Base-by-base conservation (phyloP, 2,797 vertebrate genomes). In the Lutjanus argentimaculatus region DNA sequence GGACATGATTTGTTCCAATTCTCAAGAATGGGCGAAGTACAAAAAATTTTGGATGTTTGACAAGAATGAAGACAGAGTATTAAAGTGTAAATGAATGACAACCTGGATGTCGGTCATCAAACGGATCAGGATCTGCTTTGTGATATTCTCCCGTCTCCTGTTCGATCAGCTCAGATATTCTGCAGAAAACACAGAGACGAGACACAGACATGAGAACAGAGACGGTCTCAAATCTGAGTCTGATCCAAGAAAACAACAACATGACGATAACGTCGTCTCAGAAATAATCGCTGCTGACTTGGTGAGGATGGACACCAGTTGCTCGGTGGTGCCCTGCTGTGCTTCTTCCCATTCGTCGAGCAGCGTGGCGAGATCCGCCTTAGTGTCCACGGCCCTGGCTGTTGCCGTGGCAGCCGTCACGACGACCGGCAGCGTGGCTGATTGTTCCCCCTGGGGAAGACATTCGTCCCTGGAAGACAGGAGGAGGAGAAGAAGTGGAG, bases 91-190 rank as follows among this genome's bases (percentile, higher is more conserved):
- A n/a, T 7, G 14, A 6, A 46, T 7, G 10, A 7, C 40, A 59
- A 99, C 98, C 98, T 89, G 98, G 98, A 79, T 99, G 98, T 7
- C 98, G 95, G 89, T 99, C 98, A 90, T 99, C 98, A 92, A 99
- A 99, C 0, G 98, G 98, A 86, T 99, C 98, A 0, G 98, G 98
- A 85, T 99, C 98, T 3, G 97, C 96, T 87, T 97, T 98, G 88
- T 97, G 96, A 79, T 99, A 99, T 65, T 97, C 97, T 80, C 96
- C 97, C 0, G 97, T 99, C 89, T 99, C 97, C 25, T 95, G 95
- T 87, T 99, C 98, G 64, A 99, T 97, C 89, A 99, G 95, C 92
- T 98, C 97, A 0, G 98, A 99, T 90, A 99, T 98, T 78, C 98
- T 99, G 90, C 25, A 92, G 84, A 72, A 21, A 71, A 83, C 21